Evolutionary conservation across 2,113 vertebrate genomes (phyloP), one percentile per base, ranked within the genome.

Genomic region (Aramus guarauna): DNA sequence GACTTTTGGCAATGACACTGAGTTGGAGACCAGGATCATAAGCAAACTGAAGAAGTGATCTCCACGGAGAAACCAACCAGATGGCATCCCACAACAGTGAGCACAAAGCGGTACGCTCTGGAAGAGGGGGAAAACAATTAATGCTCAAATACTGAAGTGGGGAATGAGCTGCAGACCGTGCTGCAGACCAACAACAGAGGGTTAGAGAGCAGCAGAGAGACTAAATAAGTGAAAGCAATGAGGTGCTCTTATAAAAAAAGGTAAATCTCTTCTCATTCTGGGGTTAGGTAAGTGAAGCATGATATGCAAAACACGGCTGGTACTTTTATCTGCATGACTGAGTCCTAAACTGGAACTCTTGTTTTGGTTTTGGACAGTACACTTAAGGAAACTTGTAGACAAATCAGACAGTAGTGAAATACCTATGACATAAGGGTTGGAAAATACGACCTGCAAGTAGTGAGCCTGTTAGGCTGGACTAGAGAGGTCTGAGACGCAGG

Each of bases 21-120:
- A 85, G 50, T 0, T 69, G 92, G 88, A 93, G 74, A 50, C 19
- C 36, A 73, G 43, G 52, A 82, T 89, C 5, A 0, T 43, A 71
- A 81, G 39, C 16, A 90, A 95, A 72, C 74, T 36, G 56, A 84
- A 93, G 78, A 71, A 91, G 64, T 18, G 9, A 77, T 92, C 81
- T 92, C 90, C 74, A 72, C 75, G 80, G 84, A 96, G 78, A 95
- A 81, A 69, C 58, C 67, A 83, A 82, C 48, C 59, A 81, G 78
- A 79, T 82, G 67, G 41, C 59, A 94, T 82, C 67, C 74, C 88
- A 62, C 39, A 88, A 32, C 19, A 73, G 45, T 0, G 0, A 90
- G 88, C 39, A 88, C 36, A 36, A 90, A 88, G 58, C 10, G 1
- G 30, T 36, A 3, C 2, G 16, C 74, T 83, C 39, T 21, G 26